Evolutionary conservation across 2,113 vertebrate genomes (phyloP), one percentile per base, ranked within the genome.

Genomic region (Menura novaehollandiae): DNA sequence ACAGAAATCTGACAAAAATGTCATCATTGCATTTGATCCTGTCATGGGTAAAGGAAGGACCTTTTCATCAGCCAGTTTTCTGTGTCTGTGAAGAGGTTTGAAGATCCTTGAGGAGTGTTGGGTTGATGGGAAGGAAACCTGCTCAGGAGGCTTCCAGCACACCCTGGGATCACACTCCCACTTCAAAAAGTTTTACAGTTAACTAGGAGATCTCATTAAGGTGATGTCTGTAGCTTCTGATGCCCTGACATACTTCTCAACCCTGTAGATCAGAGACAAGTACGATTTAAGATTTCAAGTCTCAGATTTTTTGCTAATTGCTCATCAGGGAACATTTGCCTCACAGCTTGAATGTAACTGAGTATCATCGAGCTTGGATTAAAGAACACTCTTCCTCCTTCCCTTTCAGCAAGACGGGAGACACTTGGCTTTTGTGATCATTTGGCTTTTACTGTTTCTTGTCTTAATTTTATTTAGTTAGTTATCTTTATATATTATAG

Each of bases 281-380:
- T 55, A 33, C 6, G 7, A 55, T 79, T 91, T 71, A 63, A 58
- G 43, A 73, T 83, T 88, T 73, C 53, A 80, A 82, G 74, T 46
- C 78, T 82, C 87, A 96, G 87, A 75, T 58, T 91, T 96, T 95
- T 90, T 93, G 71, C 63, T 93, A 97, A 96, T 95, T 95, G 93
- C 77, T 96, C 91, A 60, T 88, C 85, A 80, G 89, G 81, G 94
- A 95, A 85, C 75, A 91, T 88, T 81, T 91, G 55, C 74, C 91
- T 93, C 85, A 82, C 93, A 93, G 93, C 43, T 94, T 93, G 91
- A 93, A 73, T 69, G 41, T 69, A 91, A 76, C 62, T 53, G 64
- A 88, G 9, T 56, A 76, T 76, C 58, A 51, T 4, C 2, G 77
- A 90, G 37, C 90, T 85, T 63, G 76, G 51, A 71, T 86, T 93